phyloP scores from a whole-genome alignment of 1,140 invertebrate genomes.

The Hycleus phaleratus region DNA sequence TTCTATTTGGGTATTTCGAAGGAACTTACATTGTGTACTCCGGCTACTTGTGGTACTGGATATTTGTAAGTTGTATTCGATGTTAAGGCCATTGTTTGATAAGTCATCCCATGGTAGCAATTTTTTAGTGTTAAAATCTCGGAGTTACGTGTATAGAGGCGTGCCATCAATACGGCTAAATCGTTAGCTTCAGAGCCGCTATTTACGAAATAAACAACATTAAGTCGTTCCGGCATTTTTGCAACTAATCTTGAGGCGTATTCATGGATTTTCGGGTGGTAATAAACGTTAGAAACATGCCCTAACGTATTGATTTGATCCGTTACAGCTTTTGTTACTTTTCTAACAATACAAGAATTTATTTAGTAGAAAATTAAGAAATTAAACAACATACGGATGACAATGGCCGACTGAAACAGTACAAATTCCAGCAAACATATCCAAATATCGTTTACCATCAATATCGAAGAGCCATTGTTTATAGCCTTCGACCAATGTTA shows the following conservation, averaged over 20 bases:
- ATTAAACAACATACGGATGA: conserved; percentile 74
- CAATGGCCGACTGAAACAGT: conserved; percentile 97
- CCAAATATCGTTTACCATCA: conserved; percentile 78
- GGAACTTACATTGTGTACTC: conserved; percentile 71
- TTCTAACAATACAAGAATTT: conserved; percentile 44
- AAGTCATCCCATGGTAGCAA: conserved; percentile 85
- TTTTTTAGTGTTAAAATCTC: conserved; percentile 84
- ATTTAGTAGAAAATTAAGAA: conserved; percentile 1
- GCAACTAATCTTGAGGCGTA: conserved; percentile 74
- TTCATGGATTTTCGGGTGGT: conserved; percentile 83
- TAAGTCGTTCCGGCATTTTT: conserved; percentile 79
- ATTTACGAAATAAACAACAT: conserved; percentile 88
- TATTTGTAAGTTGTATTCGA: conserved; percentile 73
- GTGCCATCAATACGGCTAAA: conserved; percentile 79
- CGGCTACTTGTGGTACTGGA: conserved; percentile 63
- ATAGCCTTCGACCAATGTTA: conserved; percentile 77
- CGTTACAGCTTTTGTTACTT: conserved; percentile 66
- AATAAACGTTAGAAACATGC: conserved; percentile 88
- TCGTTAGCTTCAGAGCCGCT: conserved; percentile 97
- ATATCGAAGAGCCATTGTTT: conserved; percentile 92
- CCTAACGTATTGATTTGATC: conserved; percentile 77
- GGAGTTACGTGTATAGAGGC: conserved; percentile 73
- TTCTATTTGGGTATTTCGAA: not conserved
- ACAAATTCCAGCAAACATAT: conserved; percentile 93
- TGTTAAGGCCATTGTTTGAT: conserved; percentile 73